Conservation (phyloP, 2,113 vertebrate genomes). For the Ceratotherium simum region DNA sequence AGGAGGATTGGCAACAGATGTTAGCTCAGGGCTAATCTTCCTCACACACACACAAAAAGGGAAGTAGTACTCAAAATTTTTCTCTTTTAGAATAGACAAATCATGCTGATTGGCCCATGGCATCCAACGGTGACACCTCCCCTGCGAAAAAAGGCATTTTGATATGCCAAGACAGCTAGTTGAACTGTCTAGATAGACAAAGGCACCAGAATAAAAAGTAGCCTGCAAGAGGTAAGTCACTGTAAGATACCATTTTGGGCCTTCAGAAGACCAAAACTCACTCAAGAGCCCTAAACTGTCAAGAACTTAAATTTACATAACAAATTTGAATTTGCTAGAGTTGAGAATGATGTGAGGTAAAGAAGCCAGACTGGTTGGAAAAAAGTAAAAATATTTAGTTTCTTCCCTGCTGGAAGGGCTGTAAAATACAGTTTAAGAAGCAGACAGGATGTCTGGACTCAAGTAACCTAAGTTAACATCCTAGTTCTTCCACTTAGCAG, state of each 20-base stretch:
- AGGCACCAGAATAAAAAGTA: not conserved
- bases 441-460: not conserved
- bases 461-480: slow-evolving; percentile 5
- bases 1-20: no score
- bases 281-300: not conserved
- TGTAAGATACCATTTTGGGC: not conserved
- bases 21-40: no score
- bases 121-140: not conserved
- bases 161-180: slow-evolving; percentile 17
- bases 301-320: slow-evolving; percentile 40
- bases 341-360: not conserved
- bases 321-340: not conserved
- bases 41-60: not conserved
- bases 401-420: not conserved
- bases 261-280: slow-evolving; percentile 28
- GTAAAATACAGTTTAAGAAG: slow-evolving; percentile 43
- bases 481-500: slow-evolving; percentile 19
- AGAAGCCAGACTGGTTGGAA: not conserved
- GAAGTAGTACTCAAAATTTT: not conserved
- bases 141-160: not conserved
- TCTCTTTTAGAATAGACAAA: slow-evolving; percentile 22
- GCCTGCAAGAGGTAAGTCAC: slow-evolving; percentile 17
- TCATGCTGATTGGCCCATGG: not conserved
- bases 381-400: slow-evolving; percentile 5
- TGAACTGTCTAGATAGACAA: not conserved